Conservation (phyloP, 2,888 invertebrate species). For the Flexamia atlantica region DNA sequence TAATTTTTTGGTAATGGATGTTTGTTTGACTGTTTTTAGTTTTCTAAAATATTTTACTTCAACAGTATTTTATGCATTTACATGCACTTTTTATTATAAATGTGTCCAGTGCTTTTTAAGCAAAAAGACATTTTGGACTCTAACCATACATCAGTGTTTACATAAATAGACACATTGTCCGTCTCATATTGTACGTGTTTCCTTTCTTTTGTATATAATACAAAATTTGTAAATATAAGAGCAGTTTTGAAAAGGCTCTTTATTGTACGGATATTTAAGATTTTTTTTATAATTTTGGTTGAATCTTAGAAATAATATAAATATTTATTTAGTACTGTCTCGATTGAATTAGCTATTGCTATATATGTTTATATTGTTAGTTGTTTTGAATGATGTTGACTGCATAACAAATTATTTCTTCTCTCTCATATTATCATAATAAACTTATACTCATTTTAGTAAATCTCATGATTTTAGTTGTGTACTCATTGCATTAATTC, state of each 20-base stretch:
- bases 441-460: constrained; percentile 1
- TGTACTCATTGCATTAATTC: no score
- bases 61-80: no score
- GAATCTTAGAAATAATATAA: constrained; percentile 39
- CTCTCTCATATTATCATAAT: neutral
- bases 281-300: constrained; percentile 45
- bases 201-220: constrained; percentile 48
- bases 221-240: constrained; percentile 52
- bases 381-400: constrained; percentile 27
- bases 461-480: constrained; percentile 15
- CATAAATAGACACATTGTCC: constrained; percentile 47
- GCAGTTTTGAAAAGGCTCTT: constrained; percentile 52
- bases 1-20: no score
- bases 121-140: constrained; percentile 13
- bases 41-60: no score
- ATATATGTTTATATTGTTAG: constrained; percentile 31
- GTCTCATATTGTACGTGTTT: constrained; percentile 28
- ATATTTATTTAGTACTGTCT: constrained; percentile 34
- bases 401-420: neutral
- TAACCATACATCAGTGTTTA: constrained; percentile 44
- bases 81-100: neutral
- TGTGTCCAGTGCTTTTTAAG: constrained; percentile 33
- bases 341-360: neutral
- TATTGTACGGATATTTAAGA: constrained; percentile 16
- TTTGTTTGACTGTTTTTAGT: no score